Evolutionary conservation across 2,113 vertebrate species (phyloP), one percentile per base, ranked within the genome.

Genomic region (Puma concolor): DNA sequence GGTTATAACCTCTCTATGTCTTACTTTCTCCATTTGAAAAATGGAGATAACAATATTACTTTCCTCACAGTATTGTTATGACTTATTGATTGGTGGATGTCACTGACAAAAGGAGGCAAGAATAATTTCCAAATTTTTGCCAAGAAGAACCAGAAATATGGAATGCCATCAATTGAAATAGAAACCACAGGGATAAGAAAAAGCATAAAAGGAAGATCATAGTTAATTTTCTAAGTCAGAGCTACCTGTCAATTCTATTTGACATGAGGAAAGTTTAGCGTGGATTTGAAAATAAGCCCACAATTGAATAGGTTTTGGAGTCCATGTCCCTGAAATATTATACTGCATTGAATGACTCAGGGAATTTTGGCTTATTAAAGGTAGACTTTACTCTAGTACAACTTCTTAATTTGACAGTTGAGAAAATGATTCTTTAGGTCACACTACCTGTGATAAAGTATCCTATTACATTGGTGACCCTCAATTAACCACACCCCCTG

Each of bases 211-310:
- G 38, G 27, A 82, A 92, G 38, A 25, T 74, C 29, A 41, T 48
- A 36, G 54, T 48, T 41, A 44, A 60, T 8, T 2, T 41, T 25
- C 6, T 92, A 76, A 23, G 4, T 27, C 64, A 21, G 50, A 94
- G 27, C 50, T 91, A 4, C 44, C 19, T 41, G 44, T 4, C 44
- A 72, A 44, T 54, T 72, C 29, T 69, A 1, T 33, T n/a, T 27
- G 7, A 63, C 11, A 11, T 14, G 31, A 76, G 19, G 17, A 64
- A 54, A 54, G 4, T 38, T 76, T 31, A 52, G 13, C 63, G 17
- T 84, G 23, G 23, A 57, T 90, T 71, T 93, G n/a, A 80, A 95
- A 94, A 91, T 67, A 91, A 71, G 23, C 17, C 29, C 67, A 90
- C 52, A 41, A 71, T 23, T 71, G 13, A 23, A 15, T 50, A 29